A percentile compares a stretch with the other conserved stretches of the same genome.
Evolutionary conservation across 2,113 vertebrate species (phyloP).

Genomic region (Prolemur simus): DNA sequence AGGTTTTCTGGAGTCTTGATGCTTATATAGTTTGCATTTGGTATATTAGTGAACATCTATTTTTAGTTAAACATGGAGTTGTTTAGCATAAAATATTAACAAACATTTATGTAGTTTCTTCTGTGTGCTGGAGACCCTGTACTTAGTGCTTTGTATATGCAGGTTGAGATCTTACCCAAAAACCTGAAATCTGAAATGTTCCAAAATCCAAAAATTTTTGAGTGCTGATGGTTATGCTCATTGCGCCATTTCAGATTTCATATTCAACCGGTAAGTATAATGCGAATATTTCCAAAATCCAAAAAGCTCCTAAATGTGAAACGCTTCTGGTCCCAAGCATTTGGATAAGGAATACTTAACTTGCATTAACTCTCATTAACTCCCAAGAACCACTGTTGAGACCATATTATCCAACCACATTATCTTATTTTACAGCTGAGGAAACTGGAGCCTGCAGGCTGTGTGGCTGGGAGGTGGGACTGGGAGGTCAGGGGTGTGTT

Average conservation of each 20-base stretch:
- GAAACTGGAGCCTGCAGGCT: not conserved
- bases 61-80: conserved; percentile 5
- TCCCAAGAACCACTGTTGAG: not conserved
- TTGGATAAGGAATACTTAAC: not conserved
- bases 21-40: conserved; percentile 7
- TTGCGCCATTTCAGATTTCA: not conserved
- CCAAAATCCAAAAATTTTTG: not conserved
- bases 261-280: not conserved
- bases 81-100: not conserved
- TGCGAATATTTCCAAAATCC: not conserved
- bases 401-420: too few species aligned
- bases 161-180: not conserved
- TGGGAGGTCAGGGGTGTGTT: not conserved
- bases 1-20: conserved; percentile 16
- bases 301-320: not conserved
- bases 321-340: not conserved
- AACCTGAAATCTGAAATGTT: not conserved
- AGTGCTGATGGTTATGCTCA: not conserved
- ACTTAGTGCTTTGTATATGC: not conserved
- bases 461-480: not conserved
- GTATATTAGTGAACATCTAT: not conserved
- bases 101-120: not conserved
- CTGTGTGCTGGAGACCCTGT: not conserved
- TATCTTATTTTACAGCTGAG: not conserved
- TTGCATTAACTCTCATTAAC: not conserved